Evolutionary conservation across 2,888 invertebrate genomes (phyloP).

Genomic region (Morpho deidamia): DNA sequence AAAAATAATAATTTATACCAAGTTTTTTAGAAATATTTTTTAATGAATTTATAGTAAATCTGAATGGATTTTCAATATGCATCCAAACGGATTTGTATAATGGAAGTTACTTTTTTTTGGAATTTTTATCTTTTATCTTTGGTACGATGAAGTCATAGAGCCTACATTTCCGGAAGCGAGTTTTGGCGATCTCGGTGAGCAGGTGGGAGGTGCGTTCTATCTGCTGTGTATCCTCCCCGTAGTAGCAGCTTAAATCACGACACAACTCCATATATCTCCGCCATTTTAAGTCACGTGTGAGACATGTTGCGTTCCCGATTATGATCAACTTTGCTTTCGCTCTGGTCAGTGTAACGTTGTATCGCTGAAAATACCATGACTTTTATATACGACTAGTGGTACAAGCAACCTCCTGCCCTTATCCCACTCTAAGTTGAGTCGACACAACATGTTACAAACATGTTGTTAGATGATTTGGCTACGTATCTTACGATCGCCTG

Average conservation of each 20-base stretch:
- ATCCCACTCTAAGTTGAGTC: too few species aligned
- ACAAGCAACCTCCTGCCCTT: too few species aligned
- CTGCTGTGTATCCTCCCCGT: constrained; percentile 47
- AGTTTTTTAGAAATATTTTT: too few species aligned
- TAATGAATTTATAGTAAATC: background rate
- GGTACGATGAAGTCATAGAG: constrained; percentile 32
- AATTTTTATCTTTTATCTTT: constrained; percentile 4
- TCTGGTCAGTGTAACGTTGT: constrained; percentile 85
- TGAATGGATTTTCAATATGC: background rate
- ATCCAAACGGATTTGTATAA: background rate
- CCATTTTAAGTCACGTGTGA: constrained; percentile 54
- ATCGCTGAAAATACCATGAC: constrained; percentile 57
- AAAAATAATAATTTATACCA: background rate
- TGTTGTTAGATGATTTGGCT: too few species aligned
- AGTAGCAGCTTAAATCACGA: constrained; percentile 41
- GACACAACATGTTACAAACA: background rate
- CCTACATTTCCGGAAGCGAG: constrained; percentile 38
- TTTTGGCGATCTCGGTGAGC: constrained; percentile 38
- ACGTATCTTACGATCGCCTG: too few species aligned
- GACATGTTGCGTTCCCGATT: constrained; percentile 67
- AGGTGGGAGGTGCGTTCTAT: constrained; percentile 35
- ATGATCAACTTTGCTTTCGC: constrained; percentile 82
- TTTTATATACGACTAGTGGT: too few species aligned
- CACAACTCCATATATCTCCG: constrained; percentile 55
- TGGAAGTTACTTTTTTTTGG: constrained; percentile 10